Conservation (phyloP, 2,113 vertebrate species). For the Parus major region DNA sequence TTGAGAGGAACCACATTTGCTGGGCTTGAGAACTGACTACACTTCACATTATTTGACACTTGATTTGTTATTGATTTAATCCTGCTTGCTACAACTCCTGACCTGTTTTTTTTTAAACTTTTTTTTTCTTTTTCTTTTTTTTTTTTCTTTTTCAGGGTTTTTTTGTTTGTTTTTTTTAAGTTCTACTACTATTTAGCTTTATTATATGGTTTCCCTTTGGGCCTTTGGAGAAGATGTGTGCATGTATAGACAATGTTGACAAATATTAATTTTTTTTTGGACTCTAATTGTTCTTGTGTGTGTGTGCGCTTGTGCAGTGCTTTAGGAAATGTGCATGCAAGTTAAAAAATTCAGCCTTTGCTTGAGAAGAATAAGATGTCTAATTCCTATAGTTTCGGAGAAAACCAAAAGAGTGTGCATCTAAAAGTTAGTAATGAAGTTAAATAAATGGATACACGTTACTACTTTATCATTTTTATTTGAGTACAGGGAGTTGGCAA, state of each 20-base stretch:
- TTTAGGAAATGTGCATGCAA: neutral
- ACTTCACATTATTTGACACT: neutral
- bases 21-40: neutral
- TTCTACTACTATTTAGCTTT: neutral
- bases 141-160: no score
- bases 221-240: neutral
- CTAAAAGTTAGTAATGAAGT: neutral
- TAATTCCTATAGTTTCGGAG: neutral
- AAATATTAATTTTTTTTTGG: neutral
- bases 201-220: neutral
- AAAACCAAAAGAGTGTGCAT: neutral
- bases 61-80: neutral
- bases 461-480: neutral
- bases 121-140: neutral
- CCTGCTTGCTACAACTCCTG: neutral
- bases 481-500: neutral
- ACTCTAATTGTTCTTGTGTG: neutral
- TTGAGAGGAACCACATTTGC: neutral
- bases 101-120: fast-evolving
- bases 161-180: neutral
- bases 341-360: neutral
- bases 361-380: neutral
- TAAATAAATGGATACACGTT: neutral
- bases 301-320: neutral
- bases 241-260: neutral